Base-by-base conservation (phyloP, 2,797 vertebrate species). In the Caiman crocodilus region DNA sequence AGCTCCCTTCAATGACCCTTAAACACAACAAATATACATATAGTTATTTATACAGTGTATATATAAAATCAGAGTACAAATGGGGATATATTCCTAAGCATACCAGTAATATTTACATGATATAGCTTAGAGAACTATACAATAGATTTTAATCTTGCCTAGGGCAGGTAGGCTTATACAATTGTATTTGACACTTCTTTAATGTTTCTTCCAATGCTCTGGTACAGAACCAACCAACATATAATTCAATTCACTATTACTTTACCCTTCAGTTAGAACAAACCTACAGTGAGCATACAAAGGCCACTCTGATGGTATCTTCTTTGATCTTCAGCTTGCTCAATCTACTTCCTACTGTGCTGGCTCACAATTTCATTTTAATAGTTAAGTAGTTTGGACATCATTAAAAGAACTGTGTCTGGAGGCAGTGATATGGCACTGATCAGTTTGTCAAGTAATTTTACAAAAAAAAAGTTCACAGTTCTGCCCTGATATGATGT, bases 361-460 rank as follows among this genome's bases (percentile, higher is more conserved):
- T 87, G 93, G 92, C 81, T 96, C 91, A 95, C 94, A 92, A 92
- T 97, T 97, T 97, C 94, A 96, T 96, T 97, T 97, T 97, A 97
- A 97, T 94, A 96, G 94, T 96, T 96, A 97, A 97, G 93, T 96
- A 97, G 94, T 96, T 97, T 97, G 93, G 94, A 97, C 96, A 96
- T 96, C 93, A 97, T 97, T 97, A 96, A 97, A 97, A 95, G 96
- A 96, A 94, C 93, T 88, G 88, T 97, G 95, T 95, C 94, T 95
- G 95, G 95, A 95, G 94, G 96, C 95, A 96, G 65, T 97, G 93
- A 97, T 97, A 96, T 94, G 93, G 90, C 94, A 94, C 91, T 96
- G 93, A 95, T 96, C 90, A 95, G 90, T 95, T 97, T 97, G 90
- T 96, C 90, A 96, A 97, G 89, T 94, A 90, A 97, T 91, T 93